Evolutionary conservation across 1,140 invertebrate species (phyloP), one percentile per base, ranked within the genome.

Genomic region (Ceratosolen solmsi): DNA sequence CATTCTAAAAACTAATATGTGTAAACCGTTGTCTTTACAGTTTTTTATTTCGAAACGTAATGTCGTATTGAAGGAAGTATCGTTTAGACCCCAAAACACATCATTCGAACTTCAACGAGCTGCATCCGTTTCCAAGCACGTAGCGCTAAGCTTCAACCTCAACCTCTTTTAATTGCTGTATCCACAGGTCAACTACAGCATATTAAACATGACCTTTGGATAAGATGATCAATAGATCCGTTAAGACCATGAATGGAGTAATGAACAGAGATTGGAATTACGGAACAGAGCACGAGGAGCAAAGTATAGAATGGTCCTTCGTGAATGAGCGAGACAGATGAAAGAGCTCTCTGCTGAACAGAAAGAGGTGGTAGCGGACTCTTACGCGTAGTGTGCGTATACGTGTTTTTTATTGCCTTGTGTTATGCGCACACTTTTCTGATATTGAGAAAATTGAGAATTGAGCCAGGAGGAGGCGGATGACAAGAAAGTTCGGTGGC

Each of bases 391-490:
- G 30, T 71, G 15, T 79, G 77, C 77, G 63, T 71, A 41, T 58
- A 56, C 49, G 73, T 65, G 58, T 33, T 65, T 77, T 75, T 75
- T 73, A 33, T 73, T 75, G 22, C 51, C 58, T 58, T 51, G 30
- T 13, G 13, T 13, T 27, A 38, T 46, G 74, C 36, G 11, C 49
- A 8, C 15, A 38, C 41, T 20, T 54, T 54, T 27, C 49, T 60
- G 73, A 75, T 75, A 75, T 54, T 46, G 49, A 75, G 73, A 60
- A 75, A 75, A 27, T 11, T 30, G 46, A 33, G 71, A 38, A 73
- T 51, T 4, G 68, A 25, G 68, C 2, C n/a, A 70, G 77, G 56
- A 9, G 71, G 51, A 33, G 38, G 63, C 56, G 46, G 58, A 63
- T 36, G 49, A 73, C 20, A 68, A 38, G 5, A 38, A 36, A 22